These are phyloP conservation scores for Garrulus glandarius DNA, from an alignment of 2,797 vertebrate species.

Conservation along the genomic window DNA sequence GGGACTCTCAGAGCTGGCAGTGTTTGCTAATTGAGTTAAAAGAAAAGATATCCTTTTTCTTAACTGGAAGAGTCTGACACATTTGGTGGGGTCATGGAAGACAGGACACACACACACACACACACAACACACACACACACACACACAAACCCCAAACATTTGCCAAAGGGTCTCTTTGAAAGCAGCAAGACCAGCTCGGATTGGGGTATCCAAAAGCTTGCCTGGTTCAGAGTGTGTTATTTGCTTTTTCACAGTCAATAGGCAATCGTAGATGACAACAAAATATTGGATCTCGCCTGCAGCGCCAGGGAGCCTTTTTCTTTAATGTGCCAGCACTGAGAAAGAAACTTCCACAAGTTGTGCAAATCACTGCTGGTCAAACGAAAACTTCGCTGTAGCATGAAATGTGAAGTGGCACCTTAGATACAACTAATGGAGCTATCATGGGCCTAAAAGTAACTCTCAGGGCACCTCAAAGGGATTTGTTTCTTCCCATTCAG, in stretches of 20 bases:
- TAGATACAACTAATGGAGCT: constrained; percentile 33
- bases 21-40: constrained; percentile 9
- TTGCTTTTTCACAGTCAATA: constrained; percentile 59
- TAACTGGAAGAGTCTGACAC: not conserved
- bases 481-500: not conserved
- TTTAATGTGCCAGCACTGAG: constrained; percentile 33
- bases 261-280: constrained; percentile 30
- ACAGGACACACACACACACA: not conserved
- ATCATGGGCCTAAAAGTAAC: constrained; percentile 44
- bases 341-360: constrained; percentile 56
- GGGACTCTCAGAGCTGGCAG: constrained; percentile 37
- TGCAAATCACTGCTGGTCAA: constrained; percentile 29
- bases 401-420: constrained; percentile 52
- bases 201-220: constrained; percentile 8
- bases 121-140: not conserved
- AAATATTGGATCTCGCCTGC: constrained; percentile 37
- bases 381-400: constrained; percentile 35
- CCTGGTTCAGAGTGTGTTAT: not conserved
- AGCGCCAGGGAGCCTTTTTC: constrained; percentile 13
- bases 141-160: not conserved
- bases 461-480: constrained; percentile 27
- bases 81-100: not conserved
- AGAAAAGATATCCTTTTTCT: not conserved
- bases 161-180: not conserved
- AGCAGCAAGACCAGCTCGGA: not conserved